Evolutionary conservation across 2,113 vertebrate genomes (phyloP).

Genomic region (Nerophis lumbriciformis): DNA sequence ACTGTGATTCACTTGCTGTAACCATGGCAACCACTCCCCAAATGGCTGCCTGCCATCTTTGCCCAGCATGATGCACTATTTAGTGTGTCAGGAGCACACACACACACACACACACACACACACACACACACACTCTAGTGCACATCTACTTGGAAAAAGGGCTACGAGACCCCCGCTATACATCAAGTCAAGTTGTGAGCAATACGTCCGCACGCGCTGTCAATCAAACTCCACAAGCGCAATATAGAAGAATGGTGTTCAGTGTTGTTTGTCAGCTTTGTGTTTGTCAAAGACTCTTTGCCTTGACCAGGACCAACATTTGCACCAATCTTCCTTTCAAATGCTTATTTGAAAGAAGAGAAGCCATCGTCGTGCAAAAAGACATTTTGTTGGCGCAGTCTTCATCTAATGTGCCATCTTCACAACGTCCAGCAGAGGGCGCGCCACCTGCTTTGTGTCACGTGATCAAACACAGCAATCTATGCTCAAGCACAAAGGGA

Average conservation of each 20-base stretch:
- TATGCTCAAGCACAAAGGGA: slow-evolving; percentile 71
- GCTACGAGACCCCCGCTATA: not conserved
- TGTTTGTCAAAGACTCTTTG: slow-evolving; percentile 33
- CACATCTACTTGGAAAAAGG: not conserved
- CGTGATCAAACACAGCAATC: slow-evolving; percentile 24
- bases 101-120: not conserved
- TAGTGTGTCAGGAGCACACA: not conserved
- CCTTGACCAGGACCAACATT: slow-evolving; percentile 47
- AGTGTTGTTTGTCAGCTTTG: not conserved
- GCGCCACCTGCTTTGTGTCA: slow-evolving; percentile 35
- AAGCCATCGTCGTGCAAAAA: slow-evolving; percentile 51
- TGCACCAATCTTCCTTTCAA: slow-evolving; percentile 35
- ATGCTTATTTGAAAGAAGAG: slow-evolving; percentile 22
- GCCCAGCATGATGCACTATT: slow-evolving; percentile 39
- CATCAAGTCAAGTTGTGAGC: slow-evolving; percentile 35
- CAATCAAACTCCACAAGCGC: slow-evolving; percentile 35
- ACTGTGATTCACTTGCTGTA: slow-evolving; percentile 63
- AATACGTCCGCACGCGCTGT: slow-evolving; percentile 51
- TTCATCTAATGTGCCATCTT: not conserved
- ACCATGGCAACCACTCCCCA: slow-evolving; percentile 27
- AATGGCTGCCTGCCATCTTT: slow-evolving; percentile 26
- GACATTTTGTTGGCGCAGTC: not conserved
- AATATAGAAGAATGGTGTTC: slow-evolving; percentile 29
- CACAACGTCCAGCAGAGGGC: slow-evolving; percentile 13
- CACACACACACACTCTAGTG: too few relatives aligned